phyloP scores from a whole-genome alignment of 2,113 vertebrate species.

The Uria aalge region DNA sequence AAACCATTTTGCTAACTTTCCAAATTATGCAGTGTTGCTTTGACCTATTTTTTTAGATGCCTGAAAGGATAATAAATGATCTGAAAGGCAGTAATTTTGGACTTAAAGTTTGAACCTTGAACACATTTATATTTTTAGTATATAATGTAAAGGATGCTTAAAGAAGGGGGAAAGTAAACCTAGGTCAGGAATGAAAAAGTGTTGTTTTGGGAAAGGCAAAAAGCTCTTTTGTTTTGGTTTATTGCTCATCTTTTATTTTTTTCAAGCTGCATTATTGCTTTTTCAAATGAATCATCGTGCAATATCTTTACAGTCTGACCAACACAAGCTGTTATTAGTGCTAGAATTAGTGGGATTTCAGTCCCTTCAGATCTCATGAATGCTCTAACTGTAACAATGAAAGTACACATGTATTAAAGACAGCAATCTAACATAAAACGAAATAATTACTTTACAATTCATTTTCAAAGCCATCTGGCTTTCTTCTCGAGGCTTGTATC shows the following conservation, averaged over 20 bases:
- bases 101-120: constrained; percentile 58
- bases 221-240: neutral
- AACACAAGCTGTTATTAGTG: constrained; percentile 24
- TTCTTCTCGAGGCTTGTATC: neutral
- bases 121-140: constrained; percentile 63
- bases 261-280: constrained; percentile 2
- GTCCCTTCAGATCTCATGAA: neutral
- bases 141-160: constrained; percentile 27
- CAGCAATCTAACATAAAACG: neutral
- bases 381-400: neutral
- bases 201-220: constrained; percentile 22
- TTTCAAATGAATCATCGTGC: neutral
- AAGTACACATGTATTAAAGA: neutral
- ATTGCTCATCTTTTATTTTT: constrained; percentile 19
- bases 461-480: constrained; percentile 24
- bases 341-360: constrained; percentile 5
- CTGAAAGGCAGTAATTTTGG: constrained; percentile 70
- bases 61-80: constrained; percentile 60
- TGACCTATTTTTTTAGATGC: constrained; percentile 63
- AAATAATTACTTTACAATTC: neutral
- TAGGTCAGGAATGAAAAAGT: constrained; percentile 52
- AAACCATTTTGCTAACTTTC: constrained; percentile 63
- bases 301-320: neutral
- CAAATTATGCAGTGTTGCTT: constrained; percentile 55
- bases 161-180: neutral